phyloP scores from a whole-genome alignment of 2,888 invertebrate genomes.

The Thereva nobilitata region DNA sequence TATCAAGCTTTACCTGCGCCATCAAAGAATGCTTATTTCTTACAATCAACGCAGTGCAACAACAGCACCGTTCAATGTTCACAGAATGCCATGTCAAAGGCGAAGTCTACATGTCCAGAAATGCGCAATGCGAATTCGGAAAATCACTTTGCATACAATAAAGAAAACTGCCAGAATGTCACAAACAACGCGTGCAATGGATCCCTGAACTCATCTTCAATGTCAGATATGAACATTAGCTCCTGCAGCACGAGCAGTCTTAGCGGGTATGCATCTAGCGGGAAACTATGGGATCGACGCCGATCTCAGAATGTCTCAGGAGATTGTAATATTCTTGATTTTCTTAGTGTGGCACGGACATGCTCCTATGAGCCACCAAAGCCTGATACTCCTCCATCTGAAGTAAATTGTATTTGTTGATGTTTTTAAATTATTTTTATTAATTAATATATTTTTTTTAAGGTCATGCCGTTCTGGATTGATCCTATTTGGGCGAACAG shows the following conservation, averaged over 20 bases:
- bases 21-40: no score
- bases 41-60: no score
- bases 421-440: background rate
- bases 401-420: constrained; percentile 46
- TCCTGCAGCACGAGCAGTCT: constrained; percentile 39
- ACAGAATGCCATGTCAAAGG: background rate
- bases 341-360: constrained; percentile 48
- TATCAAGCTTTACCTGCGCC: no score
- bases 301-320: background rate
- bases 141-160: constrained; percentile 44
- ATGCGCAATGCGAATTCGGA: background rate
- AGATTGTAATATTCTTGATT: constrained; percentile 46
- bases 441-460: constrained; percentile 8
- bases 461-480: constrained; percentile 57
- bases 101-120: background rate
- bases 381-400: constrained; percentile 52
- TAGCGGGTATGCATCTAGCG: background rate
- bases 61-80: no score
- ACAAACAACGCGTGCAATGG: constrained; percentile 44
- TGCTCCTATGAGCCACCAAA: constrained; percentile 54
- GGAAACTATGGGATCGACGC: constrained; percentile 17
- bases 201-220: constrained; percentile 41
- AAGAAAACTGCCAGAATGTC: constrained; percentile 48
- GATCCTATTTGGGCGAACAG: constrained; percentile 56
- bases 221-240: constrained; percentile 50